Base-by-base conservation (phyloP, 2,113 vertebrate species). In the Herpetotheres cachinnans region DNA sequence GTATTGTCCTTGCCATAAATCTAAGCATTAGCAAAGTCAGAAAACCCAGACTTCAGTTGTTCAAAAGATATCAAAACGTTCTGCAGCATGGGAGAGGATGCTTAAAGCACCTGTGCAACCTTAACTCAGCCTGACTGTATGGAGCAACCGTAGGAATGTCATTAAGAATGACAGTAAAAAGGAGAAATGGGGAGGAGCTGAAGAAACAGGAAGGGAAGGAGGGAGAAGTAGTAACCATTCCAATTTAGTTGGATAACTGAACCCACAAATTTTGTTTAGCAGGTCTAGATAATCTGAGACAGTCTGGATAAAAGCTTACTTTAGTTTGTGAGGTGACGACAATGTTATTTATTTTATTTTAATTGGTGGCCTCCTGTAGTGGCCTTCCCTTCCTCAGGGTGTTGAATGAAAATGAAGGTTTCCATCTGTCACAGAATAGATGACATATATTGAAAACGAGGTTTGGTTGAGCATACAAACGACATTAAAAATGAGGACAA, bases 361-460 rank as follows among this genome's bases (percentile, higher is more conserved):
- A 80, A 63, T 58, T 80, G 30, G 16, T 86, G n/a, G n/a, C n/a
- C n/a, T n/a, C 50, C 9, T 44, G 30, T 12, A 90, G 22, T 58
- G 79, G 36, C 50, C 54, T 72, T 82, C 36, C 19, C 13, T 79
- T 83, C 62, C 92, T 92, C 66, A 87, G 36, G 6, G 12, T 17
- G 24, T 50, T 93, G 46, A 96, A 65, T 63, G 47, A 89, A 95
- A 95, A 88, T n/a, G 38, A 95, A 95, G 30, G 26, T 24, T 92
- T 85, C 61, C 20, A 32, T 56, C 61, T 85, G 46, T 47, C 69
- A 95, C 42, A 46, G 25, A 96, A 83, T 49, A 89, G 59, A 93
- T 54, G 78, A 86, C 22, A 56, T 32, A 56, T 32, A 42, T 58
- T 91, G 69, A 78, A 85, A 73, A 47, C 5, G 25, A 42, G 36